Evolutionary conservation across 2,797 vertebrate genomes (phyloP).

Genomic region (Neomorphus geoffroyi): DNA sequence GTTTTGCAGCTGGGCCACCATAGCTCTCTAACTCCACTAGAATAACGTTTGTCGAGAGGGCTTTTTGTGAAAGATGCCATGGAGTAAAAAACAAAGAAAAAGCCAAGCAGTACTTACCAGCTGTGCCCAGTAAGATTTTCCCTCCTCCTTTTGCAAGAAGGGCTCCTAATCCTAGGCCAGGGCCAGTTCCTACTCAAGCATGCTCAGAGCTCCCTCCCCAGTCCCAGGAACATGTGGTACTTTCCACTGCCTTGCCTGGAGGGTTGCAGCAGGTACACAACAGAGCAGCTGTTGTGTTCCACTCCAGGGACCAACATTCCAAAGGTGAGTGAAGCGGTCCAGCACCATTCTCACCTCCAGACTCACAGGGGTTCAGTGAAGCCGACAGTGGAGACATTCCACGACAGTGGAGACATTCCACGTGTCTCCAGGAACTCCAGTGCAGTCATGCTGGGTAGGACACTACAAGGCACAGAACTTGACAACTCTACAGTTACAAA

Average conservation of each 20-base stretch:
- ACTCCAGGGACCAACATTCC: too few relatives aligned
- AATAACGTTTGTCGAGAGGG: neutral
- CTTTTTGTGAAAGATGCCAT: neutral
- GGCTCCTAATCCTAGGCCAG: neutral
- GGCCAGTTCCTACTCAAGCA: neutral
- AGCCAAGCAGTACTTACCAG: neutral
- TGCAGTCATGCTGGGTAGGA: neutral
- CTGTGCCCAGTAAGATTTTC: neutral
- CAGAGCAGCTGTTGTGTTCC: conserved; percentile 32
- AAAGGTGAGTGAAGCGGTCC: neutral
- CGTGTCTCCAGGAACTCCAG: neutral
- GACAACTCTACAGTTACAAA: conserved; percentile 14
- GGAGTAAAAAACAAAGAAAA: neutral
- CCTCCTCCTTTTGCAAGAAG: neutral
- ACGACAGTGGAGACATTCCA: neutral
- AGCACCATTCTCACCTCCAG: conserved; percentile 1
- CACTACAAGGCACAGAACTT: neutral
- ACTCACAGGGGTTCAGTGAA: neutral
- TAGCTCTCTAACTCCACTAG: neutral
- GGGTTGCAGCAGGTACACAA: neutral
- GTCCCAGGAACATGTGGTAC: neutral
- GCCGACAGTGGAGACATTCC: neutral
- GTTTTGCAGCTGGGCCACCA: neutral
- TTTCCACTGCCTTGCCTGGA: neutral
- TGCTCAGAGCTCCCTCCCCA: neutral